Conservation (phyloP, 2,797 vertebrate species). For the Enteromius thamalakanensis region DNA sequence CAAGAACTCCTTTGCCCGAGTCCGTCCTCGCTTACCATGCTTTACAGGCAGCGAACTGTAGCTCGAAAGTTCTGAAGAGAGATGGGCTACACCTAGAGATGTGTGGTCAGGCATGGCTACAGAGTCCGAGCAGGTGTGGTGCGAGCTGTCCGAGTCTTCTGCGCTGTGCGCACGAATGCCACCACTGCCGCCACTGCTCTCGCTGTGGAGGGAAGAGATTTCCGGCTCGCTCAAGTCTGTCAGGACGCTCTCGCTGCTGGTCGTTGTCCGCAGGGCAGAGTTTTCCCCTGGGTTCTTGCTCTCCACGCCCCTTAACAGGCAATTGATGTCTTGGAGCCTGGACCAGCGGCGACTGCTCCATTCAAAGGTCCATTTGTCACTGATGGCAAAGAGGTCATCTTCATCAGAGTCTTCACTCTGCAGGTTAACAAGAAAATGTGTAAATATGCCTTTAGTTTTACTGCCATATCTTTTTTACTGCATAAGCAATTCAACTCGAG, state of each 20-base stretch:
- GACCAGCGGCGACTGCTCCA: conserved; percentile 96
- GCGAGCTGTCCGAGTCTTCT: conserved; percentile 79
- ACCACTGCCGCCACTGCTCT: conserved; percentile 90
- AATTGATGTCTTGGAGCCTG: conserved; percentile 89
- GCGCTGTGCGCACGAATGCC: conserved; percentile 71
- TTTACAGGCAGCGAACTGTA: conserved; percentile 75
- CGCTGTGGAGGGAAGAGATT: conserved; percentile 92
- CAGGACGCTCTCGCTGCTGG: conserved; percentile 94
- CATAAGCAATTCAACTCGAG: conserved; percentile 1
- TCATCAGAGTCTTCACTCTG: conserved; percentile 99
- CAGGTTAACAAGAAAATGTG: conserved; percentile 47
- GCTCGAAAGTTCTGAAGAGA: conserved; percentile 73
- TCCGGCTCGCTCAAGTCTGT: conserved; percentile 96
- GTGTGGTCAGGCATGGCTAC: conserved; percentile 80
- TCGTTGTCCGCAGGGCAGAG: conserved; percentile 85
- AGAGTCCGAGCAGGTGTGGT: conserved; percentile 77
- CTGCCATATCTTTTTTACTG: background rate
- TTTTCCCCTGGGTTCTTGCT: conserved; percentile 76
- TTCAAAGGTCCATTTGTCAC: conserved; percentile 99
- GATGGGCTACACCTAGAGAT: conserved; percentile 68
- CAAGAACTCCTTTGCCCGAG: conserved; percentile 88
- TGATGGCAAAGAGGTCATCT: conserved; percentile 95
- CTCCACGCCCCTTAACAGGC: conserved; percentile 79
- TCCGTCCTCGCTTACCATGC: conserved; percentile 79
- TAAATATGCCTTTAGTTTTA: background rate